These are phyloP conservation scores for Parnassius orleans DNA, from an alignment of 2,888 invertebrate genomes.

Conservation along the genomic window DNA sequence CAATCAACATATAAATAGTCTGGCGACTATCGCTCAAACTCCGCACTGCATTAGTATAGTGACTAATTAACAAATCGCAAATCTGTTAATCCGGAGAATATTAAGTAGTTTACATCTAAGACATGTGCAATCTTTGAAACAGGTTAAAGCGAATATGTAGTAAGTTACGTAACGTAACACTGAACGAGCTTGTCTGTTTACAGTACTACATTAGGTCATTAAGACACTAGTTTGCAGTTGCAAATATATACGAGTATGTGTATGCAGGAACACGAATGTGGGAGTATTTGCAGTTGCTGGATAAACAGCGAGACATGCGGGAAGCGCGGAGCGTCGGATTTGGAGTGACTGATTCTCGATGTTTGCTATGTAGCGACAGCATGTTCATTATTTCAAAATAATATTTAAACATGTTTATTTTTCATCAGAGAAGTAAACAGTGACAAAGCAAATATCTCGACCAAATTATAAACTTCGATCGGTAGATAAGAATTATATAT, in stretches of 20 bases:
- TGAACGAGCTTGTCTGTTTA: constrained; percentile 4
- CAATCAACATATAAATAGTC: too few relatives aligned
- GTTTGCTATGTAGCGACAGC: constrained; percentile 18
- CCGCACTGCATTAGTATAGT: too few relatives aligned
- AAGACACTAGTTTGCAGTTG: constrained; percentile 22
- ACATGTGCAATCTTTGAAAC: constrained; percentile 5
- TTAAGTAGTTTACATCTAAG: too few relatives aligned
- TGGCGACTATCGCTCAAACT: too few relatives aligned
- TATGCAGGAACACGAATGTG: constrained; percentile 24
- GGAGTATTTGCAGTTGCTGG: constrained; percentile 28
- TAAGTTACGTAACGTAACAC: constrained; percentile 8
- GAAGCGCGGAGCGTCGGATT: constrained; percentile 31
- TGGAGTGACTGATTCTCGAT: constrained; percentile 25
- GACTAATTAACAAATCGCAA: too few relatives aligned
- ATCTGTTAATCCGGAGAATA: too few relatives aligned
- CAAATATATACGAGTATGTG: constrained; percentile 15
- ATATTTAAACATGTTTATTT: too few relatives aligned
- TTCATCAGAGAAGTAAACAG: too few relatives aligned
- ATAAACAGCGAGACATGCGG: constrained; percentile 32
- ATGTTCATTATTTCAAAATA: not conserved
- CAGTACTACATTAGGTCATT: constrained; percentile 21
- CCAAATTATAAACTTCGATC: too few relatives aligned
- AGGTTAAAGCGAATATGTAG: constrained; percentile 7
- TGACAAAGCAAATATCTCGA: too few relatives aligned
- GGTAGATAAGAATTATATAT: too few relatives aligned